phyloP scores from a whole-genome alignment of 2,888 invertebrate species.

The Tineola bisselliella region DNA sequence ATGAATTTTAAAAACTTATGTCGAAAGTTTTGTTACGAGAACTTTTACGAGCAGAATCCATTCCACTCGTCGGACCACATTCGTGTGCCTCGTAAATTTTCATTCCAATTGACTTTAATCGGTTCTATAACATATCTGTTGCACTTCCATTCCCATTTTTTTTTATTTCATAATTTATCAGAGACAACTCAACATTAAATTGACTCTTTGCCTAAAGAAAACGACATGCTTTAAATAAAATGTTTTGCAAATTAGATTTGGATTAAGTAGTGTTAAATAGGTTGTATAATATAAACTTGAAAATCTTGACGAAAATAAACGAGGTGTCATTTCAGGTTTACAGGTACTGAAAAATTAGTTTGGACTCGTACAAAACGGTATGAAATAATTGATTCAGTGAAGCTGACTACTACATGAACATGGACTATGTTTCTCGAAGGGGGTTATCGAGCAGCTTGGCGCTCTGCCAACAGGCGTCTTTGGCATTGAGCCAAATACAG shows the following conservation, averaged over 20 bases:
- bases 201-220: no score
- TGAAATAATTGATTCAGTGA: slow-evolving; percentile 13
- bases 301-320: no score
- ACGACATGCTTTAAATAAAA: no score
- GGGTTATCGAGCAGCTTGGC: slow-evolving; percentile 54
- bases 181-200: no score
- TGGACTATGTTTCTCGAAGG: slow-evolving; percentile 29
- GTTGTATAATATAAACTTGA: no score
- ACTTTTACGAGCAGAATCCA: not conserved
- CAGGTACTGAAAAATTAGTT: not conserved
- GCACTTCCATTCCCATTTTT: not conserved
- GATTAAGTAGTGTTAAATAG: no score
- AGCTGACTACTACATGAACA: slow-evolving; percentile 15
- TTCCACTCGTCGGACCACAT: not conserved
- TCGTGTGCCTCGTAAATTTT: not conserved
- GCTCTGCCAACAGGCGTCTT: slow-evolving; percentile 51
- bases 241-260: no score
- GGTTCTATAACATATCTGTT: not conserved
- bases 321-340: no score
- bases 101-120: not conserved
- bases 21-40: slow-evolving; percentile 1
- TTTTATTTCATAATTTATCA: not conserved
- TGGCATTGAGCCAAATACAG: slow-evolving; percentile 52
- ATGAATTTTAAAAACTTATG: not conserved
- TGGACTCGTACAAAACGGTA: not conserved